A percentile compares a stretch with the other conserved stretches of the same genome.
Evolutionary conservation across 1,140 invertebrate species (phyloP).

Genomic region (Drosophila chauvacae): DNA sequence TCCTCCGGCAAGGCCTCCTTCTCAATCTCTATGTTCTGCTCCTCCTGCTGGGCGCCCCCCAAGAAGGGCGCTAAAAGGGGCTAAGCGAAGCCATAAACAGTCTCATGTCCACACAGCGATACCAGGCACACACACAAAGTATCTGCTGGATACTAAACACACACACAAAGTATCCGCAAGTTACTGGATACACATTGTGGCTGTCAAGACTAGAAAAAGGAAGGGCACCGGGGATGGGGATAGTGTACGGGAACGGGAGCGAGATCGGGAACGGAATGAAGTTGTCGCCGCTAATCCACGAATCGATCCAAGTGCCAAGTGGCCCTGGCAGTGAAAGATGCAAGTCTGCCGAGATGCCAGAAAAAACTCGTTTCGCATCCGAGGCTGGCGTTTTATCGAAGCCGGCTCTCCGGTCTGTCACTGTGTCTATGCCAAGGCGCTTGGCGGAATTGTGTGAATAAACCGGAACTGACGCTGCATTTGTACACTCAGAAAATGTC

Average conservation of each 20-base stretch:
- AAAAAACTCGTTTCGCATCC: slow-evolving; percentile 50
- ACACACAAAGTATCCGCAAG: slow-evolving; percentile 31
- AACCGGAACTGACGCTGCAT: slow-evolving; percentile 63
- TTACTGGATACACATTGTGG: slow-evolving; percentile 41
- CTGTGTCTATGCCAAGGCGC: slow-evolving; percentile 39
- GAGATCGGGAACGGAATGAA: slow-evolving; percentile 61
- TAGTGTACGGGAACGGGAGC: neutral
- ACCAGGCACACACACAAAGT: slow-evolving; percentile 2
- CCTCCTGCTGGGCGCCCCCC: slow-evolving; percentile 18
- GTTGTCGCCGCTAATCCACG: slow-evolving; percentile 66
- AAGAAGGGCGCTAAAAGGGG: slow-evolving; percentile 32
- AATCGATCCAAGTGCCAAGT: slow-evolving; percentile 48
- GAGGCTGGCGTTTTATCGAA: slow-evolving; percentile 39
- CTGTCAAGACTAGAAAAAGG: neutral
- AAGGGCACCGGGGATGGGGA: slow-evolving; percentile 1
- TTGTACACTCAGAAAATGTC: neutral
- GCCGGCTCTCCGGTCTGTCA: slow-evolving; percentile 24
- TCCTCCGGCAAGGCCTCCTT: slow-evolving; percentile 10
- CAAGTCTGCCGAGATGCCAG: slow-evolving; percentile 34
- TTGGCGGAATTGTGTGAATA: slow-evolving; percentile 57
- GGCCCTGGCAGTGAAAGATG: slow-evolving; percentile 73
- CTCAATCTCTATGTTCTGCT: neutral
- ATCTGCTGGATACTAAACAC: neutral
- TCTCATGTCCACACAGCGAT: slow-evolving; percentile 36
- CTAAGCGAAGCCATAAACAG: slow-evolving; percentile 46